Evolutionary conservation across 2,888 invertebrate genomes (phyloP), one percentile per base, ranked within the genome.

Genomic region (Drosophila cognata): DNA sequence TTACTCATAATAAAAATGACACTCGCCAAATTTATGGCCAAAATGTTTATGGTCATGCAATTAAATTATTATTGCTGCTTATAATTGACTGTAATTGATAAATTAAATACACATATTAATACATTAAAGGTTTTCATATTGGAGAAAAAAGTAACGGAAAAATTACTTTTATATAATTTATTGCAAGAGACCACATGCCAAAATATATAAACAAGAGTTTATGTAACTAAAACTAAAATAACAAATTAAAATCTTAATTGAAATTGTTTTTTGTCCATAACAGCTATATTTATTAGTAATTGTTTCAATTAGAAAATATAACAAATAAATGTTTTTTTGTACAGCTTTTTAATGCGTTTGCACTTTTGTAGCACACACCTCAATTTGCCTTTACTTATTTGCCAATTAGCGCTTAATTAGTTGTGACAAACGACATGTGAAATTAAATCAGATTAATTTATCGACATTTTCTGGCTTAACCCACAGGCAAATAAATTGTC

Each of bases 401-500:
- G 36, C 11, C 58, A 51, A 25, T 58, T 55, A 33, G 18, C 31
- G 25, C 25, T 35, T 58, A 57, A 71, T 52, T 60, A 55, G 28
- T 13, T 36, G 41, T 52, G 74, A 21, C 63, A 77, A 74, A 53
- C 48, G 65, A 46, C 31, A 50, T 65, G 62, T 53, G 21, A 59
- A 73, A 71, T 71, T 66, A 75, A 79, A 71, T 75, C 58, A 28
- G 31, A 33, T 36, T 61, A 71, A 74, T 66, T 78, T 60, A 51
- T 60, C 61, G 61, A 61, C 78, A 71, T 46, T 68, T 58, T 50
- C 33, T 18, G 36, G 21, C 10, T 64, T 33, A 74, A 67, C 59
- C 11, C 11, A 43, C 56, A 56, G 46, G 43, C 33, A 21, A 36
- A 10, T n/a, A 29, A 29, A 33, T 16, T 35, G 64, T 29, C 53